Percentiles rank a stretch among this genome's conserved stretches.
phyloP scores from a whole-genome alignment of 2,888 invertebrate species.

The Zhengitettix transpicula region DNA sequence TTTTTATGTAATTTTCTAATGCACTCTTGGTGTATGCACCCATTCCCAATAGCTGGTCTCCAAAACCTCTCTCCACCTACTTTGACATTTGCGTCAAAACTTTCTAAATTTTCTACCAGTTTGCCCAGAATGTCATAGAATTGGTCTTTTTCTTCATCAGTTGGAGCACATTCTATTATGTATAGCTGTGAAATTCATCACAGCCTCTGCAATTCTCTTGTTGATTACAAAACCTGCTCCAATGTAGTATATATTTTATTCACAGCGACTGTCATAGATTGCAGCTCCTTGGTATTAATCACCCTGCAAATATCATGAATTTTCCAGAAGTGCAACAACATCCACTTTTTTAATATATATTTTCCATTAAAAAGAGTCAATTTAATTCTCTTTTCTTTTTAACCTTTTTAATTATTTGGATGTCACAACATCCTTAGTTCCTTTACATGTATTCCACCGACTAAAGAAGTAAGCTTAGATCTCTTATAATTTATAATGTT shows the following conservation, averaged over 20 bases:
- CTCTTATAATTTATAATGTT: too few relatives aligned
- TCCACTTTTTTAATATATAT: too few relatives aligned
- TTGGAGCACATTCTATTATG: not conserved
- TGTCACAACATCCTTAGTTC: too few relatives aligned
- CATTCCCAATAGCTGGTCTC: not conserved
- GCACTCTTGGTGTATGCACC: not conserved
- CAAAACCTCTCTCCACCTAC: not conserved
- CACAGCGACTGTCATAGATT: not conserved
- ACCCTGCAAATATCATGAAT: too few relatives aligned
- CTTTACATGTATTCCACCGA: too few relatives aligned
- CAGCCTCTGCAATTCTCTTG: not conserved
- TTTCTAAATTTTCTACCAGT: not conserved
- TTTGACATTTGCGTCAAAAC: not conserved
- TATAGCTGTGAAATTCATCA: not conserved
- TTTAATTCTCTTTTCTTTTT: too few relatives aligned
- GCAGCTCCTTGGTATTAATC: not conserved
- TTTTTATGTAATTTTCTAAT: conserved; percentile 1
- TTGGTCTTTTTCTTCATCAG: not conserved
- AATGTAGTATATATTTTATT: not conserved
- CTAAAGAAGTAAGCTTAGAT: too few relatives aligned
- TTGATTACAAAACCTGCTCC: not conserved
- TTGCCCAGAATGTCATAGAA: not conserved
- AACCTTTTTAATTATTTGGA: too few relatives aligned
- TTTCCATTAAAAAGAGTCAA: too few relatives aligned
- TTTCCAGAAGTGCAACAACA: too few relatives aligned